Evolutionary conservation across 2,888 invertebrate species (phyloP), one percentile per base, ranked within the genome.

Genomic region (Sarcophaga carnaria): DNA sequence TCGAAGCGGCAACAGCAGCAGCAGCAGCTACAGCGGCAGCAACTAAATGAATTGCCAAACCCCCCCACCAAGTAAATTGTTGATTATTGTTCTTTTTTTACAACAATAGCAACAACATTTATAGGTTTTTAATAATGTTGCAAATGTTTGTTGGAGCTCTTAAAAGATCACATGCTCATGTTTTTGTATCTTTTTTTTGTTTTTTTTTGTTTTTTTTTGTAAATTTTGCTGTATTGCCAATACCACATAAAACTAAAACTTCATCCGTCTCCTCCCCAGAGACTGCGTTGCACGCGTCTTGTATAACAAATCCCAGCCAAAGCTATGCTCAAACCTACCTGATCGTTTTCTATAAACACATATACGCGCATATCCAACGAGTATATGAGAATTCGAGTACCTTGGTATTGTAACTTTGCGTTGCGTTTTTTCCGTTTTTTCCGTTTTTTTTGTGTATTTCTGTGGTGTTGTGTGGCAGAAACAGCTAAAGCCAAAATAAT

Each of bases 71-170:
- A 60, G 63, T 77, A 77, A n/a, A 45, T 49, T 69, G 67, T 82
- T 85, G 81, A 85, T 87, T 84, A 76, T 85, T 71, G 81, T 80
- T 79, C 82, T 80, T 80, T 86, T 85, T 64, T 69, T 79, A 63
- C 62, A 78, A 37, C 25, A 71, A 71, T 12, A 72, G 89, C 90
- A 90, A 90, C 54, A 71, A 54, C 92, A 90, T 91, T 91, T 92
- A 91, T 91, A 91, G 91, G 90, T 90, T 91, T 91, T 92, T 91
- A 91, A 91, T 91, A 91, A 92, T 91, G 88, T 86, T 89, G 88
- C 85, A 89, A 83, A 88, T 81, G 80, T 81, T 78, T 62, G 75
- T 64, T 83, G 72, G 64, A 82, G 71, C 84, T 54, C 54, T 54
- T 45, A 22, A 67, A 70, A 74, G 67, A 63, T 83, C 71, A 37